Conservation (phyloP, 2,113 vertebrate species). For the Myiozetetes cayanensis region DNA sequence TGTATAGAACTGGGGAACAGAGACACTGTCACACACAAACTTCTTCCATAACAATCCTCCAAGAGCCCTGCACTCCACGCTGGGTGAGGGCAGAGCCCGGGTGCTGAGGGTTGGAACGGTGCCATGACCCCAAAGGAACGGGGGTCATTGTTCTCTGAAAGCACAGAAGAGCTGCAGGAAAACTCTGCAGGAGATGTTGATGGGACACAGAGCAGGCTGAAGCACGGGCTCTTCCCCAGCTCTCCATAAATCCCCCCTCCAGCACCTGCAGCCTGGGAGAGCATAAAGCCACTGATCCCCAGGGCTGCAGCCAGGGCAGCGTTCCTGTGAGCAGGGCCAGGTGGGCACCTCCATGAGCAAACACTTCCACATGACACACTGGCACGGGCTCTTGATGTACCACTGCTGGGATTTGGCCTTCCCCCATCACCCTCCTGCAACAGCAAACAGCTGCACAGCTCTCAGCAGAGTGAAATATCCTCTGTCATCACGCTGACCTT, state of each 20-base stretch:
- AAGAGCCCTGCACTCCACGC: rapidly evolving
- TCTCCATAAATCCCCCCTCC: not conserved
- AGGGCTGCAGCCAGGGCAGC: not conserved
- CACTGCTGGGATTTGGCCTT: not conserved
- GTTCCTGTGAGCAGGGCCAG: not conserved
- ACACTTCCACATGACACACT: not conserved
- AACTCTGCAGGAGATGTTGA: not conserved
- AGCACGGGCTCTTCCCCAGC: not conserved
- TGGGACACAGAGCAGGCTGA: not conserved
- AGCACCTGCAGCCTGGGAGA: not conserved
- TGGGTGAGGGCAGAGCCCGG: not conserved
- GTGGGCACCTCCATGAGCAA: not conserved
- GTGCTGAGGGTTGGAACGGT: rapidly evolving
- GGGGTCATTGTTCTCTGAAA: not conserved
- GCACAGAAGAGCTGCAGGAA: not conserved
- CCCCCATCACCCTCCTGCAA: not conserved
- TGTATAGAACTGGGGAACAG: not conserved
- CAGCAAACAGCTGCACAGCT: conserved; percentile 38
- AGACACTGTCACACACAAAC: not conserved
- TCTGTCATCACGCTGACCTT: not conserved
- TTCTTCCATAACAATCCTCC: not conserved
- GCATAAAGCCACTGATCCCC: not conserved
- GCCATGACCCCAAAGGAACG: not conserved
- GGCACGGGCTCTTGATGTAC: not conserved
- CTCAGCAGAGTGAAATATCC: not conserved